Evolutionary conservation across 2,113 vertebrate genomes (phyloP).

Genomic region (Nycticebus coucang): DNA sequence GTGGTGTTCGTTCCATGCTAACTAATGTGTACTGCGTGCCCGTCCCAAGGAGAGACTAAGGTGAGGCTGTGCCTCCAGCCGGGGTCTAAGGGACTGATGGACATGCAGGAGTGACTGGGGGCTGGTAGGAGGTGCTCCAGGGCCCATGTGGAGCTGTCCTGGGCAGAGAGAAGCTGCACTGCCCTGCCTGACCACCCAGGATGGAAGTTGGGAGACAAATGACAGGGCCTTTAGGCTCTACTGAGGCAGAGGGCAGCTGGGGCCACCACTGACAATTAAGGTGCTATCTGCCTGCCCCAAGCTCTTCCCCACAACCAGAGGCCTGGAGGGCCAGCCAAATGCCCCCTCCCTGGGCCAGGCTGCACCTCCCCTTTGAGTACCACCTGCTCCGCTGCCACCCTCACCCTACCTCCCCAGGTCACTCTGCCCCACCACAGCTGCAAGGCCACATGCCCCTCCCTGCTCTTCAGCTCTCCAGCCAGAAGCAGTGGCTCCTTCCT

Average conservation of each 20-base stretch:
- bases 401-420: no score
- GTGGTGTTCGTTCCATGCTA: not conserved
- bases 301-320: not conserved
- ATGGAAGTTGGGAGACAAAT: not conserved
- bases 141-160: not conserved
- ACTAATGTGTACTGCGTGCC: not conserved
- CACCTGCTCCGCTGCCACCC: not conserved
- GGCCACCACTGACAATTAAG: not conserved
- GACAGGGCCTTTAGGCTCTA: no score
- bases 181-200: not conserved
- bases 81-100: not conserved
- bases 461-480: not conserved
- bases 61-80: not conserved
- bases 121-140: not conserved
- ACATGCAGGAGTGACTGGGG: not conserved
- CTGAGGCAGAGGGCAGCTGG: no score
- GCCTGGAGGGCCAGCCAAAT: fast-evolving
- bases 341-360: not conserved
- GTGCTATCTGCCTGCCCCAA: no score
- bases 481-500: no score
- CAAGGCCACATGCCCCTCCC: fast-evolving
- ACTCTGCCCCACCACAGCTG: no score
- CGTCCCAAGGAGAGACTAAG: not conserved
- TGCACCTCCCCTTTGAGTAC: not conserved
- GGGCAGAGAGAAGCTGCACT: not conserved